A percentile compares a stretch with the other conserved stretches of the same genome.
These are phyloP conservation scores for Peromyscus polionotus DNA, from an alignment of 2,113 vertebrate genomes.

Conservation along the genomic window DNA sequence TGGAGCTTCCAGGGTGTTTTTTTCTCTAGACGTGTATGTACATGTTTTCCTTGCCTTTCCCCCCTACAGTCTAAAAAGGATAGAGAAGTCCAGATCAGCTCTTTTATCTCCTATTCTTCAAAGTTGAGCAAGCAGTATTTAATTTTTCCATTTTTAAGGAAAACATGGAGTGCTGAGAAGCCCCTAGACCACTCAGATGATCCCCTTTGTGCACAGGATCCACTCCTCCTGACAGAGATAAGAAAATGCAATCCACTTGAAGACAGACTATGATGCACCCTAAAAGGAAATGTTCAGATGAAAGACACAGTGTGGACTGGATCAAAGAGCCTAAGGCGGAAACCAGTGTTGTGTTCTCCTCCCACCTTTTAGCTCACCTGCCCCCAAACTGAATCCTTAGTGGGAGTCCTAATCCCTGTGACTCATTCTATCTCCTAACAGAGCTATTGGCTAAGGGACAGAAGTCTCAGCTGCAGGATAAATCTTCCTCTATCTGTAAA, in stretches of 20 bases:
- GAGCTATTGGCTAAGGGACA: background rate
- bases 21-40: background rate
- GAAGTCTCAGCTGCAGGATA: background rate
- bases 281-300: background rate
- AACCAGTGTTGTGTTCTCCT: background rate
- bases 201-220: background rate
- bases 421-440: background rate
- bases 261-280: background rate
- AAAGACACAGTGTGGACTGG: background rate
- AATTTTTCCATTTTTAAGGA: background rate
- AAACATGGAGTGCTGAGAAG: background rate
- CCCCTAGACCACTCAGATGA: background rate
- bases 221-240: background rate
- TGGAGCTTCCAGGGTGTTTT: background rate
- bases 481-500: conserved; percentile 33
- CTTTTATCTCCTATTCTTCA: conserved; percentile 30
- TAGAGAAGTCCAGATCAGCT: background rate
- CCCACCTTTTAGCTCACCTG: background rate
- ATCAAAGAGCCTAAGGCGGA: background rate
- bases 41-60: conserved; percentile 10
- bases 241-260: background rate
- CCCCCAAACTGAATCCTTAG: background rate
- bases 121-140: conserved; percentile 29
- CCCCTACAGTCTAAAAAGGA: background rate
- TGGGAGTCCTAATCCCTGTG: background rate